Evolutionary conservation across 2,888 invertebrate genomes (phyloP), one percentile per base, ranked within the genome.

Genomic region (Plutella xylostella): DNA sequence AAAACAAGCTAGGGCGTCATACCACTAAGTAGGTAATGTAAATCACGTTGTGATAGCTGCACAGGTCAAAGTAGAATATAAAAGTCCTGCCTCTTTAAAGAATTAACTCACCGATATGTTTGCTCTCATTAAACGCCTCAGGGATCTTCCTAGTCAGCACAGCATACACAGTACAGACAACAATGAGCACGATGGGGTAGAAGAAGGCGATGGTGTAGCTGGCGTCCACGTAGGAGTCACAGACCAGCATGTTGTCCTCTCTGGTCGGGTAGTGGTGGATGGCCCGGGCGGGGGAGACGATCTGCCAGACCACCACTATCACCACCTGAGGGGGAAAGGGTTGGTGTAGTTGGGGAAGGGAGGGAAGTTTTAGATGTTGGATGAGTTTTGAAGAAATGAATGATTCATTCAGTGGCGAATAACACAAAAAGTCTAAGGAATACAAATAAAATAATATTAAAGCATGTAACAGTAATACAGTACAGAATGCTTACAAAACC

Each of bases 81-180:
- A 4, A 28, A 28, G 28, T 12, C 2, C 28, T n/a, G n/a, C n/a
- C n/a, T n/a, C 28, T 6, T 2, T 4, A 28, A 37, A 21, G 12
- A 19, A 15, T 42, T 15, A 21, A 70, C 88, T 86, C 59, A 88
- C 98, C 97, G 58, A 97, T 97, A 79, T 97, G 96, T 79, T 97
- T 97, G 60, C 96, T 96, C 80, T 97, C 98, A 75, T 99, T 98
- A 75, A 98, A 99, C 33, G 97, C 97, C 72, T 98, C 98, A 0
- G 98, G 99, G 51, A 98, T 94, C 85, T 98, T 98, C 54, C 98
- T 87, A 0, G 97, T 97, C 39, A 96, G 89, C 0, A 97, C 91
- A 0, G 98, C 98, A 67, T 99, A 98, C 12, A 98, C 89, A 0
- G 98, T 99, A 74, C 98, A 98, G 48, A 96, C 87, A 14, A 96